Evolutionary conservation across 2,797 vertebrate genomes (phyloP).

Genomic region (Sebastes baramenuke): DNA sequence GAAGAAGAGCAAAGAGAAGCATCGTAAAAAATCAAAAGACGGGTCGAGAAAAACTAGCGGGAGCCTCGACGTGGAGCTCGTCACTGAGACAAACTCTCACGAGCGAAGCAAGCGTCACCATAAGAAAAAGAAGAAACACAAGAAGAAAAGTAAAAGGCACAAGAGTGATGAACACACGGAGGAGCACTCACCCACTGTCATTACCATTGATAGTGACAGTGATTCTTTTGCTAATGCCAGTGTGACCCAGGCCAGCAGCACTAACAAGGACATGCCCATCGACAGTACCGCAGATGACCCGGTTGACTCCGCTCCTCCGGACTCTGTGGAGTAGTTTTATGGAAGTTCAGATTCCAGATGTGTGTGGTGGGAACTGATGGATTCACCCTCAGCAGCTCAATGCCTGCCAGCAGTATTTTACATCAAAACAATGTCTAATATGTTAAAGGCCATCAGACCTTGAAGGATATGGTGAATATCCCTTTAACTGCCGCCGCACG

Average conservation of each 20-base stretch:
- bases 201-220: slow-evolving; percentile 84
- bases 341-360: not conserved
- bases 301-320: slow-evolving; percentile 9
- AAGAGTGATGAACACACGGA: slow-evolving; percentile 61
- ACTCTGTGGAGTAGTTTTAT: slow-evolving; percentile 27
- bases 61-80: slow-evolving; percentile 88
- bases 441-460: not conserved
- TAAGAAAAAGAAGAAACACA: slow-evolving; percentile 94
- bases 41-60: slow-evolving; percentile 78
- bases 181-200: slow-evolving; percentile 79
- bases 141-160: slow-evolving; percentile 87
- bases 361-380: not conserved
- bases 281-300: slow-evolving; percentile 7
- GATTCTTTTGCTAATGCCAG: slow-evolving; percentile 42
- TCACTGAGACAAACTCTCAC: slow-evolving; percentile 82
- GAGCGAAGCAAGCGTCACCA: slow-evolving; percentile 82
- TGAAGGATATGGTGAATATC: not conserved
- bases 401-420: slow-evolving; percentile 15
- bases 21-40: slow-evolving; percentile 76
- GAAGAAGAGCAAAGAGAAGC: slow-evolving; percentile 78
- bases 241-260: slow-evolving; percentile 3
- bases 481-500: not conserved
- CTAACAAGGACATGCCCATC: not conserved
- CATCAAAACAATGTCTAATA: not conserved
- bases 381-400: not conserved